These are phyloP conservation scores for Trochalopteron elliotii DNA, from an alignment of 2,113 vertebrate genomes.

Conservation along the genomic window DNA sequence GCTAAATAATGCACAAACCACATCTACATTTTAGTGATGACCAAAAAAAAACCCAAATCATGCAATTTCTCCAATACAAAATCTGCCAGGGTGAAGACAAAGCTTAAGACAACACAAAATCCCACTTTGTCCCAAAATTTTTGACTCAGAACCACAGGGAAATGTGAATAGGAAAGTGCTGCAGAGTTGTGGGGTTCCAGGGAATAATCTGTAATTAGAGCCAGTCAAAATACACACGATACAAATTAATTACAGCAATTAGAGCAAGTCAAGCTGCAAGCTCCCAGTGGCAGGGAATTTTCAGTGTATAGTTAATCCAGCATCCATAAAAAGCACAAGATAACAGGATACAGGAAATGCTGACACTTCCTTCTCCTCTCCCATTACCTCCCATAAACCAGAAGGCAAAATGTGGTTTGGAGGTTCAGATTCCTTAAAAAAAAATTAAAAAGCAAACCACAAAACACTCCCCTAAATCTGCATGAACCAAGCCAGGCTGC, in stretches of 20 bases:
- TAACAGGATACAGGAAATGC: slow-evolving; percentile 70
- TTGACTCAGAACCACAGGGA: neutral
- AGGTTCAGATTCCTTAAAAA: neutral
- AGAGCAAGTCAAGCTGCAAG: neutral
- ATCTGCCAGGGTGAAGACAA: neutral
- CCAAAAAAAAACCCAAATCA: accelerated
- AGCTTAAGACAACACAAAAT: neutral
- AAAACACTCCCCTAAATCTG: neutral
- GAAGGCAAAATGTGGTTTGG: neutral
- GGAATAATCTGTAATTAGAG: neutral
- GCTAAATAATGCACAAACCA: neutral
- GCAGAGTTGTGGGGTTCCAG: neutral
- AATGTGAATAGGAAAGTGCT: neutral
- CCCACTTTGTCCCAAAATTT: neutral
- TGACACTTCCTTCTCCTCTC: slow-evolving; percentile 50
- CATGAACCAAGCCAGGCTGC: neutral
- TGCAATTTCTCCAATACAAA: neutral
- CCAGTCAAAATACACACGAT: neutral
- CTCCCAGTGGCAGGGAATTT: neutral
- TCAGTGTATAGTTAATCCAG: neutral
- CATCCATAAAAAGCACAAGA: slow-evolving; percentile 43
- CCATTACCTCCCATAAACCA: slow-evolving; percentile 16
- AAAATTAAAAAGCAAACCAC: neutral
- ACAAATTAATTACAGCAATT: neutral
- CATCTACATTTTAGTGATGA: neutral